Percentiles rank a stretch among this genome's conserved stretches.
Evolutionary conservation across 2,113 vertebrate species (phyloP).

Genomic region (Centropristis striata): DNA sequence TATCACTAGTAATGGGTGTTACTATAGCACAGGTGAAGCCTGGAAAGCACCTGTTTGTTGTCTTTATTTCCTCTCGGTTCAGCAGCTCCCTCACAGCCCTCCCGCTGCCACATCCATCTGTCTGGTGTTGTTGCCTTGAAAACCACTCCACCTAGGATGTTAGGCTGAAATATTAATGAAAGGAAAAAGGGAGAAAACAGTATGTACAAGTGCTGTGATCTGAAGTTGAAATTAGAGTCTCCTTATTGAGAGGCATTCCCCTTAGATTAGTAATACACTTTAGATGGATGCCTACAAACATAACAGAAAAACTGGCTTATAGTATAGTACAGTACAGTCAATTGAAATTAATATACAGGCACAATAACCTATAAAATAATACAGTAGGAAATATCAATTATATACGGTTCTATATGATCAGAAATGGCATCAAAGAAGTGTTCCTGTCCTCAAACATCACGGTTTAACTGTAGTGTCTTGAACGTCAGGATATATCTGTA

Average conservation of each 20-base stretch:
- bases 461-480: background rate
- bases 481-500: no score
- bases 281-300: background rate
- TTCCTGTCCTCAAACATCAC: background rate
- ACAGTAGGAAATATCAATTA: background rate
- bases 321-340: background rate
- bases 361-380: background rate
- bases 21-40: background rate
- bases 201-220: slow-evolving; percentile 18
- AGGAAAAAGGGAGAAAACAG: background rate
- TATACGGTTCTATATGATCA: background rate
- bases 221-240: background rate
- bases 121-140: slow-evolving; percentile 49
- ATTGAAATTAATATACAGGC: background rate
- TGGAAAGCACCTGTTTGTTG: slow-evolving; percentile 35
- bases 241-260: background rate
- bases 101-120: slow-evolving; percentile 56
- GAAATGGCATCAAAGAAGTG: background rate
- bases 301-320: no score
- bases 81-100: slow-evolving; percentile 34
- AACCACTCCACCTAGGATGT: slow-evolving; percentile 29
- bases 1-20: background rate
- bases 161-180: slow-evolving; percentile 52
- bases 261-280: background rate
- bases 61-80: background rate